Evolutionary conservation across 2,797 vertebrate genomes (phyloP), one percentile per base, ranked within the genome.

Genomic region (Gobionotothen gibberifrons): DNA sequence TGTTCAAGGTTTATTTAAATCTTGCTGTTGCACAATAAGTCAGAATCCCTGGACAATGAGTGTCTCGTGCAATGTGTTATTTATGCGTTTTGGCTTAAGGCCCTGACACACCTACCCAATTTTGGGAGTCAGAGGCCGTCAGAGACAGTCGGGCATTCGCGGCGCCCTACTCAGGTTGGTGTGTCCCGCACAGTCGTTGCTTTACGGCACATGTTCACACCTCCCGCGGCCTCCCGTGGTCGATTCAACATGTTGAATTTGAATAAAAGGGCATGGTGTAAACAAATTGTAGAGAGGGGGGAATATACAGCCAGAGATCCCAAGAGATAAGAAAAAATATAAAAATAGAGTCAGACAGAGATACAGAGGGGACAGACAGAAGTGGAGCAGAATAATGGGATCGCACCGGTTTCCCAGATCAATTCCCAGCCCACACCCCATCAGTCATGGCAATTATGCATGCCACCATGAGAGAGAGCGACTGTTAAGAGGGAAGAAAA

Each of bases 391-490:
- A 83, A 85, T 84, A 89, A 82, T 79, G 69, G 72, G 74, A 77
- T 74, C 4, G 14, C 82, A 75, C 48, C 22, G 8, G 40, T 69
- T 76, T 49, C 61, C 47, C 22, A 55, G 84, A 91, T 89, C 82
- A 84, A 85, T 90, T 88, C 74, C 66, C 59, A 47, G 3, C 60
- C 72, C 61, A 77, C 75, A 73, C 17, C 59, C 74, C 70, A 90
- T 91, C 83, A 87, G 60, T 91, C 90, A 88, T 57, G 65, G 70
- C 79, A 82, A 89, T 91, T 90, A 92, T 84, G 74, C 39, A 55
- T 58, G 53, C 29, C 14, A 4, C 69, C 48, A 54, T 54, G 64
- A 74, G 64, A 82, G 64, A 82, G 64, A 85, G 39, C 19, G 60
- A 68, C 55, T 81, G 74, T 79, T 75, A 64, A 85, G 47, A 79